These are phyloP conservation scores for Stegodyphus mimosarum DNA, from an alignment of 1,140 invertebrate species.

Conservation along the genomic window DNA sequence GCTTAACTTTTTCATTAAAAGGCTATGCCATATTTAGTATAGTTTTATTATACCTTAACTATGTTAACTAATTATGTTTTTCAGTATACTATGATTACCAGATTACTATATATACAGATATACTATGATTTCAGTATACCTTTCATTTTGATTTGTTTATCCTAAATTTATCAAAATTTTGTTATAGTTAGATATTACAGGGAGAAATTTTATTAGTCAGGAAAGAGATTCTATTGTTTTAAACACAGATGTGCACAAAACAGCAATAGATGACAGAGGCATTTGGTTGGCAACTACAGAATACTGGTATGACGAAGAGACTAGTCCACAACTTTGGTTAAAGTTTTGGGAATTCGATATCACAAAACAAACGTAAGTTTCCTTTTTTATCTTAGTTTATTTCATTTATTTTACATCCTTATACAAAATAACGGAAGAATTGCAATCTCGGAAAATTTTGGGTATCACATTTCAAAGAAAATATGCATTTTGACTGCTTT, in stretches of 20 bases:
- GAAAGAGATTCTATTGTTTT: constrained; percentile 73
- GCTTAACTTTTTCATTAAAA: no score
- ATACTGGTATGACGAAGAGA: constrained; percentile 73
- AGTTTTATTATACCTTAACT: no score
- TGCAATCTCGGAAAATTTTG: no score
- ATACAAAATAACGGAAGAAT: no score
- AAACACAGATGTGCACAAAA: constrained; percentile 78
- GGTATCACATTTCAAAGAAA: no score
- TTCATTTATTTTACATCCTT: no score
- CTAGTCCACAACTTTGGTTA: constrained; percentile 75
- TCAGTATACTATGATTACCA: no score
- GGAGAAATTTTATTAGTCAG: constrained; percentile 78
- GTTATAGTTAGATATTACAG: constrained; percentile 79
- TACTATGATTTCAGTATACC: background rate
- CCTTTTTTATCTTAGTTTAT: constrained; percentile 35
- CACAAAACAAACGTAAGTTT: constrained; percentile 74
- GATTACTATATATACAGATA: no score
- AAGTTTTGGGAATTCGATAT: constrained; percentile 83
- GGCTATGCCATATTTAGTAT: no score
- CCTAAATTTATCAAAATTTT: background rate
- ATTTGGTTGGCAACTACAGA: constrained; percentile 85
- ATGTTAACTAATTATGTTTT: no score
- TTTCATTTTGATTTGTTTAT: background rate
- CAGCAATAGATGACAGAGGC: constrained; percentile 76
- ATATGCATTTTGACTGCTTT: no score